Conservation (phyloP, 30 jellyfish, hydroid and myxozoan genomes). For the Cassiopea andromeda region DNA sequence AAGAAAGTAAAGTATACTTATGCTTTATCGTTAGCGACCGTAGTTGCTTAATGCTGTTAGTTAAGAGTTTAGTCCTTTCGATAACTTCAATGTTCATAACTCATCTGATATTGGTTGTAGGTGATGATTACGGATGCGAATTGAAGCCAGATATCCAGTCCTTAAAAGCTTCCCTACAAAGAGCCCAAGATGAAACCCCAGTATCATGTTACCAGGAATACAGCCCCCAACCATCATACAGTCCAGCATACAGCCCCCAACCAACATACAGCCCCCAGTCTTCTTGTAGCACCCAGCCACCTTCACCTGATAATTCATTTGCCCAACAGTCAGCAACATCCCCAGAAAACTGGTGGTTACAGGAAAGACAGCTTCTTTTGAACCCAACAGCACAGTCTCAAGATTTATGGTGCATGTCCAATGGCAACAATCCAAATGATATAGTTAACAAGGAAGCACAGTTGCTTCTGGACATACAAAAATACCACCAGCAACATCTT, state of each 20-base stretch:
- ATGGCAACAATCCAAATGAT: conserved; percentile 29
- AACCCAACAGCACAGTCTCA: conserved; percentile 57
- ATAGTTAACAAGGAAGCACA: conserved; percentile 57
- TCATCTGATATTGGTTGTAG: conserved; percentile 11
- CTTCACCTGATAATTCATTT: conserved; percentile 84
- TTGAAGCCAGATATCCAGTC: conserved; percentile 84
- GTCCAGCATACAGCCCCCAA: conserved; percentile 64
- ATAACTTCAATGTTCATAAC: too few relatives aligned
- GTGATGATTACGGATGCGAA: conserved; percentile 79
- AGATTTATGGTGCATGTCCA: conserved; percentile 75
- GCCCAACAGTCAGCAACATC: conserved; percentile 90
- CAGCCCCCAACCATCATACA: conserved; percentile 30
- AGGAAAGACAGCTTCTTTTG: conserved; percentile 68
- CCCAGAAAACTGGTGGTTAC: conserved; percentile 87
- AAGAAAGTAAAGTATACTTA: too few relatives aligned
- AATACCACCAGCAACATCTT: conserved; percentile 92
- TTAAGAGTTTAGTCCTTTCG: too few relatives aligned
- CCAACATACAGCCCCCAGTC: conserved; percentile 40
- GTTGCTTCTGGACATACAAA: conserved; percentile 76
- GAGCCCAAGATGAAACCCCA: conserved; percentile 65
- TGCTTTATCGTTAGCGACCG: not conserved
- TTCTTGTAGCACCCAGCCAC: conserved; percentile 50
- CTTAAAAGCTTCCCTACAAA: conserved; percentile 73
- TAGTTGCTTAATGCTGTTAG: too few relatives aligned
- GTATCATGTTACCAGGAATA: conserved; percentile 66